Percentiles rank a stretch among this genome's conserved stretches.
phyloP scores from a whole-genome alignment of 2,797 vertebrate species.

The Falco concolor region DNA sequence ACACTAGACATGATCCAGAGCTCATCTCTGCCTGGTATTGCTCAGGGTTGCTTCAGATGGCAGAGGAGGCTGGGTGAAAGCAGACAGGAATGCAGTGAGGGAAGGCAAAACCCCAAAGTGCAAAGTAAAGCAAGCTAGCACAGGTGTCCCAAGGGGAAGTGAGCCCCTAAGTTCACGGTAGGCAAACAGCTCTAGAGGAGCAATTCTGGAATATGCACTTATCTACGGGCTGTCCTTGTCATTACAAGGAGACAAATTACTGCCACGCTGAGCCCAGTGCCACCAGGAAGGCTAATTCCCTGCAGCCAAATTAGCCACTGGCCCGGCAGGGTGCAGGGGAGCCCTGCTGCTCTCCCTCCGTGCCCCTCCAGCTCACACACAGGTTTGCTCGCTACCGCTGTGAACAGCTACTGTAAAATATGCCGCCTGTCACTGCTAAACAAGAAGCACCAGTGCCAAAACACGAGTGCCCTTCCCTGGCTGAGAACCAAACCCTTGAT shows the following conservation, averaged over 20 bases:
- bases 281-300: neutral
- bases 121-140: neutral
- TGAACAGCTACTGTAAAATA: neutral
- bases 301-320: neutral
- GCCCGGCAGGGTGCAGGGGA: neutral
- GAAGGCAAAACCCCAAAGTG: neutral
- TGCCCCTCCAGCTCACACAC: neutral
- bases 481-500: neutral
- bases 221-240: neutral
- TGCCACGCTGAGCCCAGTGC: neutral
- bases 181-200: neutral
- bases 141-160: neutral
- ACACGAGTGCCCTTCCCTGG: neutral
- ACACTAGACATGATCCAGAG: neutral
- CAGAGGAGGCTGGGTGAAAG: neutral
- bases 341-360: neutral
- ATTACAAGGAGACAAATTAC: neutral
- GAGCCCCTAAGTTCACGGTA: rapidly evolving
- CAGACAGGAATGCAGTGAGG: rapidly evolving
- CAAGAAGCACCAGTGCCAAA: constrained; percentile 1
- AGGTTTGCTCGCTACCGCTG: neutral
- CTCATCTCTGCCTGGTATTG: neutral
- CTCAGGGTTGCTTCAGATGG: neutral
- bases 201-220: neutral
- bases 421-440: neutral